Conservation (phyloP, 2,888 invertebrate genomes). For the Heterodera filipjevi region DNA sequence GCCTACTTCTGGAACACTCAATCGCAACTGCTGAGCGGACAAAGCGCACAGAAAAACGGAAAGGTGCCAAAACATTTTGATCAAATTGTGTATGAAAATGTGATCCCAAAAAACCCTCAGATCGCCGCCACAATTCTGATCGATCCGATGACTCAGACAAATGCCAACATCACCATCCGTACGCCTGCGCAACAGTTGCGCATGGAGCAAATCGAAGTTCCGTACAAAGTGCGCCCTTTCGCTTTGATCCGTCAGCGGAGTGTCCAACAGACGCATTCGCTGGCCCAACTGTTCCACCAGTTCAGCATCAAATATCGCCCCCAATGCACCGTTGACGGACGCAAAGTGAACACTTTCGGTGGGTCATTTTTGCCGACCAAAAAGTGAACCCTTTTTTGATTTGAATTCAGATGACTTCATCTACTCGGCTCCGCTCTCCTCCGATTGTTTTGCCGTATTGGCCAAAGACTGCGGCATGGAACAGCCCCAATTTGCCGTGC, state of each 20-base stretch:
- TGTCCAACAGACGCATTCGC: conserved; percentile 33
- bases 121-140: conserved; percentile 49
- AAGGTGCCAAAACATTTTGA: not conserved
- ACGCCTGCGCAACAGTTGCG: conserved; percentile 49
- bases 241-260: conserved; percentile 23
- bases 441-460: conserved; percentile 66
- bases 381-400: not conserved
- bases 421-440: conserved; percentile 23
- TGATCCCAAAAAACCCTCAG: not conserved
- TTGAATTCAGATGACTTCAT: conserved; percentile 14
- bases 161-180: conserved; percentile 55
- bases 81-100: not conserved
- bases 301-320: conserved; percentile 25
- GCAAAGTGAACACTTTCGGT: conserved; percentile 61
- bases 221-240: conserved; percentile 32
- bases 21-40: conserved; percentile 29
- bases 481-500: conserved; percentile 64
- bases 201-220: conserved; percentile 44
- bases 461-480: conserved; percentile 65
- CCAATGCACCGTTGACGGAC: conserved; percentile 42
- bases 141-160: conserved; percentile 54
- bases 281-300: conserved; percentile 29
- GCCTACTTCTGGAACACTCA: conserved; percentile 48
- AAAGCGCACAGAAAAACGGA: conserved; percentile 30
- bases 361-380: conserved; percentile 1